Conservation (phyloP, 2,888 invertebrate genomes). For the Cephus sareptanus region DNA sequence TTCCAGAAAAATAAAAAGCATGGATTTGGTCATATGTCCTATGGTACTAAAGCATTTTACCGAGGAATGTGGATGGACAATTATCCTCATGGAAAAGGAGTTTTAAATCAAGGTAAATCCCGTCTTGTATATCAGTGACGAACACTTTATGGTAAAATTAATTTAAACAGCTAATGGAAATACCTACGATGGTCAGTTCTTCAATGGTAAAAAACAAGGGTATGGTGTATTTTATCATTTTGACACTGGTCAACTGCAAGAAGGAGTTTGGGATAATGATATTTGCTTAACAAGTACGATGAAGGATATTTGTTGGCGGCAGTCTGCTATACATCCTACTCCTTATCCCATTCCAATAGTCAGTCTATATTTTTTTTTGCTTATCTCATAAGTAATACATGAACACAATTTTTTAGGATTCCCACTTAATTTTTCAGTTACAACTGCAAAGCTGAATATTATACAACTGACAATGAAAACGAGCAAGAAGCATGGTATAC, state of each 20-base stretch:
- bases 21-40: constrained; percentile 75
- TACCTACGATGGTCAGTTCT: constrained; percentile 76
- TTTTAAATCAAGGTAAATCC: constrained; percentile 67
- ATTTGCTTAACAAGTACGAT: constrained; percentile 70
- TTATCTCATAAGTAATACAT: background rate
- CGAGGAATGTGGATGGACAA: constrained; percentile 72
- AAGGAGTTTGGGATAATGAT: constrained; percentile 73
- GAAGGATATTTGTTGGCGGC: constrained; percentile 71
- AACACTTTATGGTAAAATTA: background rate
- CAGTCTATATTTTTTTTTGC: constrained; percentile 28
- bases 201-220: constrained; percentile 70
- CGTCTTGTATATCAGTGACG: background rate
- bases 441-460: background rate
- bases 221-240: constrained; percentile 75
- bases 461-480: background rate
- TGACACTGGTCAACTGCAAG: constrained; percentile 74
- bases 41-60: constrained; percentile 70
- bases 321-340: constrained; percentile 69
- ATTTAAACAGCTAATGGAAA: constrained; percentile 68
- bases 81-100: constrained; percentile 68
- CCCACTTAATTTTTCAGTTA: constrained; percentile 10
- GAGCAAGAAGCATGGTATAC: background rate
- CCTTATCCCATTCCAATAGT: constrained; percentile 70
- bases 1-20: constrained; percentile 68
- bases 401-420: background rate